Conservation (phyloP, 2,113 vertebrate species). For the Centropus bengalensis region DNA sequence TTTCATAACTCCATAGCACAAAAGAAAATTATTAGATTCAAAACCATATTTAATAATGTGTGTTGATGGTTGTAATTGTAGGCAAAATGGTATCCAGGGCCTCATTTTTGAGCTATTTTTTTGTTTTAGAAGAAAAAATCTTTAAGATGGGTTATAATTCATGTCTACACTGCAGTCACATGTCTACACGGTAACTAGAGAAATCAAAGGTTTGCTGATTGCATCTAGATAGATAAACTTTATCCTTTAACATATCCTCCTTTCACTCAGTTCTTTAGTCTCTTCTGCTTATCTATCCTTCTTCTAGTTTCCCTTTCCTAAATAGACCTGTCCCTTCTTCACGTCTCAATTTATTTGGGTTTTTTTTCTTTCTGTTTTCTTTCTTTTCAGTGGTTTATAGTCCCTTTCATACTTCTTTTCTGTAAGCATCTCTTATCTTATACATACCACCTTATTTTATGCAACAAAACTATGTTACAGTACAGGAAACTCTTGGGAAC, state of each 20-base stretch:
- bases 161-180: conserved; percentile 25
- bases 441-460: not conserved
- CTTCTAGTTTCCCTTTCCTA: not conserved
- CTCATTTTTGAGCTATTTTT: not conserved
- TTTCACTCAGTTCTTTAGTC: conserved; percentile 49
- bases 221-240: conserved; percentile 47
- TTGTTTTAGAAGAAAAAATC: not conserved
- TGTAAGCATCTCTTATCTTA: not conserved
- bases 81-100: not conserved
- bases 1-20: not conserved
- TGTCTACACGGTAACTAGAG: conserved; percentile 6
- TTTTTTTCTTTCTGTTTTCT: not conserved
- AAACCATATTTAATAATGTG: not conserved
- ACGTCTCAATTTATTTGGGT: not conserved
- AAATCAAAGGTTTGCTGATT: conserved; percentile 55
- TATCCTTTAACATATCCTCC: conserved; percentile 58
- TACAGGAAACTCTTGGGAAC: not conserved
- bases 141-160: conserved; percentile 22
- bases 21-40: not conserved
- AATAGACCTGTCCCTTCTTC: not conserved
- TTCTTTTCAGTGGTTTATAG: not conserved
- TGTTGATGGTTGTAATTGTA: not conserved
- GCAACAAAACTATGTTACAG: not conserved
- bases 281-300: not conserved
- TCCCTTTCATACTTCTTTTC: not conserved